Base-by-base conservation (phyloP, 2,113 vertebrate species). In the Mesocricetus auratus region DNA sequence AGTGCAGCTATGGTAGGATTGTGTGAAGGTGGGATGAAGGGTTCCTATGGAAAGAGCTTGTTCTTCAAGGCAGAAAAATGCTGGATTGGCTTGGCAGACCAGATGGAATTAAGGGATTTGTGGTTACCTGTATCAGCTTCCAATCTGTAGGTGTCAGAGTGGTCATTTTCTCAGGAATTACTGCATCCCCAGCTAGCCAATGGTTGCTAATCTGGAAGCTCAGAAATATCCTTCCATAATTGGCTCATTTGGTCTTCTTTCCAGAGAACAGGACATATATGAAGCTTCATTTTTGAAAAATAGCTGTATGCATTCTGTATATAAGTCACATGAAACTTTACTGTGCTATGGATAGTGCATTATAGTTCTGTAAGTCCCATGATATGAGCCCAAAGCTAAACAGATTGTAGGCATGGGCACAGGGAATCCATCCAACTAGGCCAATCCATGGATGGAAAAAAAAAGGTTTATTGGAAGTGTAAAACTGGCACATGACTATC, bases 101-200 rank as follows among this genome's bases (percentile, higher is more conserved):
- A 3, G 53, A 96, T 91, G 81, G 82, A 94, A 21, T 97, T 96
- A 95, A 97, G 96, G 97, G 95, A 95, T 89, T 88, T 95, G 71
- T 17, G 33, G 15, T n/a, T 22, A 78, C 7, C 22, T 53, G 16
- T 10, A 7, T 10, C 45, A 81, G 2, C 68, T 45, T 83, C 31
- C 66, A 62, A 89, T 60, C 7, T 68, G 45, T 75, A 36, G 56
- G 81, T 29, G 5, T 42, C 17, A 7, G 16, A 74, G 22, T 17
- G 19, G 33, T 10, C 12, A 56, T 73, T 90, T 86, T 2, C 64
- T 86, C 15, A 56, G 22, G 5, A 33, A 29, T 24, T 16, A 12
- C 4, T 21, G 15, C 4, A 21, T 5, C 21, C 26, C 12, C 19
- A 78, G 22, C 10, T 36, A 45, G 74, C 4, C 10, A 13, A 15